Conservation (phyloP, 2,113 vertebrate species). For the Etheostoma cragini region DNA sequence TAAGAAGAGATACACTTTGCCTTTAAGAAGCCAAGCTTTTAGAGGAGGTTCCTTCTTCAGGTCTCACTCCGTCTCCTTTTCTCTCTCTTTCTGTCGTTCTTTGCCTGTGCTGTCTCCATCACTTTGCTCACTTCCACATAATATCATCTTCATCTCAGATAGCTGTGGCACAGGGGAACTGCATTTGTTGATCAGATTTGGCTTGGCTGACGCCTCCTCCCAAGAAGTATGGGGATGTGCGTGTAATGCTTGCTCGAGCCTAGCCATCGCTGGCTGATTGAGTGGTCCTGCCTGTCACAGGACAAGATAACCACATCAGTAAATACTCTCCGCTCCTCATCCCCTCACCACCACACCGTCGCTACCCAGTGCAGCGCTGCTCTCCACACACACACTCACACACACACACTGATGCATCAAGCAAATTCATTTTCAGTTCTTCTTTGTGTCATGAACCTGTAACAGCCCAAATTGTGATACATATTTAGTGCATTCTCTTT, state of each 20-base stretch:
- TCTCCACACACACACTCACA: slow-evolving; percentile 59
- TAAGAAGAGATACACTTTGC: slow-evolving; percentile 70
- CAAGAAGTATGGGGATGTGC: slow-evolving; percentile 89
- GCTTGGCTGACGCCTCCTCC: slow-evolving; percentile 90
- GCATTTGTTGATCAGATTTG: slow-evolving; percentile 99
- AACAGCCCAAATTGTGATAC: slow-evolving; percentile 31
- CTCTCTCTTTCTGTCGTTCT: slow-evolving; percentile 79
- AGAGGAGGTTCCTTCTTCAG: slow-evolving; percentile 85
- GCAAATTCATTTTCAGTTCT: slow-evolving; percentile 60
- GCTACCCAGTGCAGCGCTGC: slow-evolving; percentile 86
- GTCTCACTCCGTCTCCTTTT: slow-evolving; percentile 78
- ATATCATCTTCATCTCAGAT: slow-evolving; percentile 99
- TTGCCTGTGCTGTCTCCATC: slow-evolving; percentile 88
- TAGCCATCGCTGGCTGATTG: slow-evolving; percentile 89
- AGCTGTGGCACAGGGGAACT: slow-evolving; percentile 92
- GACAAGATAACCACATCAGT: slow-evolving; percentile 98
- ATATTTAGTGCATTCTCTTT: slow-evolving; percentile 23
- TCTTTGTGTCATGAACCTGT: neutral
- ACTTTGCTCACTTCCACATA: slow-evolving; percentile 94
- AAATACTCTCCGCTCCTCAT: slow-evolving; percentile 90
- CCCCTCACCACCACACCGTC: slow-evolving; percentile 84
- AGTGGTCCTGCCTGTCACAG: slow-evolving; percentile 97
- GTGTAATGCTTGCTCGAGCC: slow-evolving; percentile 88
- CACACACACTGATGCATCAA: too few species aligned
- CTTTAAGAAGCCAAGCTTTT: slow-evolving; percentile 75